Evolutionary conservation across 2,888 invertebrate genomes (phyloP).

Genomic region (Brachypalpus laphriformis): DNA sequence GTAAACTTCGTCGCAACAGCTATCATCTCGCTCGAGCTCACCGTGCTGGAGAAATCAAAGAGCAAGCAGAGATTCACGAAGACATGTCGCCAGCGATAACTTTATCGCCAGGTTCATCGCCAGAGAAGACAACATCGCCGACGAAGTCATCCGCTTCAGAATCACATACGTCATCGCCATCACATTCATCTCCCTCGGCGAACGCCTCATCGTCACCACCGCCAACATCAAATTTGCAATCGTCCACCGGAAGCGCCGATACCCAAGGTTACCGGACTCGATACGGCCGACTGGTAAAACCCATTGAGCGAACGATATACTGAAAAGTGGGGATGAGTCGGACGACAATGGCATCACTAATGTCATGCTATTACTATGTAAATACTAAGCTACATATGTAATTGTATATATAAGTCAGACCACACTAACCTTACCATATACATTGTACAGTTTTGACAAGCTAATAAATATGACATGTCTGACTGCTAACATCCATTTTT

Average conservation of each 20-base stretch:
- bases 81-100: background rate
- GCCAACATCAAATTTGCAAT: background rate
- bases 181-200: background rate
- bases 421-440: no score
- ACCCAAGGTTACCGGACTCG: background rate
- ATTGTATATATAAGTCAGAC: no score
- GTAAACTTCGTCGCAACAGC: background rate
- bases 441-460: no score
- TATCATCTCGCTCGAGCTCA: conserved; percentile 15
- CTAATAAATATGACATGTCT: no score
- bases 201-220: background rate
- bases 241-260: background rate
- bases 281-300: background rate
- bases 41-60: background rate
- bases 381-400: no score
- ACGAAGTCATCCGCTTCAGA: background rate
- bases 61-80: background rate
- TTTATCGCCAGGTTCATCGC: no score
- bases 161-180: no score
- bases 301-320: background rate
- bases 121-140: background rate
- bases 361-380: no score
- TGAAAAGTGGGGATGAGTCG: no score
- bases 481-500: no score
- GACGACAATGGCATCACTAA: no score